Percentiles rank a stretch among this genome's conserved stretches.
Conservation (phyloP, 2,113 vertebrate genomes). For the Vulpes lagopus region DNA sequence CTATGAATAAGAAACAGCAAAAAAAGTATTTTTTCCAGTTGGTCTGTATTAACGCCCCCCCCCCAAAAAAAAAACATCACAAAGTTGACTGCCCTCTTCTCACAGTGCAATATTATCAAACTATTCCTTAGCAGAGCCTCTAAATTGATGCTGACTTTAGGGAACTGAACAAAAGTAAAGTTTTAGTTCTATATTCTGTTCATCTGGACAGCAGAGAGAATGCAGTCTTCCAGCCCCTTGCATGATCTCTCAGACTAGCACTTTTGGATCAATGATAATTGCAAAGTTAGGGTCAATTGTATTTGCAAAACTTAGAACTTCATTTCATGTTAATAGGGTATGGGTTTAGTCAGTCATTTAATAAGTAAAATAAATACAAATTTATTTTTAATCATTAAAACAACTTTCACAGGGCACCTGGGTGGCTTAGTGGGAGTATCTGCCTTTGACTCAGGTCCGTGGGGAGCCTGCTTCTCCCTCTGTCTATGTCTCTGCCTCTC, state of each 20-base stretch:
- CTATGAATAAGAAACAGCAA: neutral
- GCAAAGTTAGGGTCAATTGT: neutral
- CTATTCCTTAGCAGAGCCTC: neutral
- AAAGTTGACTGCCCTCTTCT: neutral
- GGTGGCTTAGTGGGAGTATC: too few species aligned
- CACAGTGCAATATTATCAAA: neutral
- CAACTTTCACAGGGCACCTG: neutral
- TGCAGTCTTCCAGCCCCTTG: fast-evolving
- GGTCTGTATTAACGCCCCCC: neutral
- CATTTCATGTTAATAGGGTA: neutral
- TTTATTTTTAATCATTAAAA: neutral
- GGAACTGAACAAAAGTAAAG: neutral
- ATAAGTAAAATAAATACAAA: neutral
- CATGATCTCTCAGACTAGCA: neutral
- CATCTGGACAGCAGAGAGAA: neutral
- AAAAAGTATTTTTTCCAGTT: neutral
- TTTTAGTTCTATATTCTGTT: neutral
- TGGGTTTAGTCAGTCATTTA: neutral
- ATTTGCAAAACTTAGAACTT: neutral
- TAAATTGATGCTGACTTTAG: neutral
- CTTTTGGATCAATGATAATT: neutral
- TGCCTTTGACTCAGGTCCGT: too few species aligned
- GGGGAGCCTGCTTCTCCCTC: too few species aligned
- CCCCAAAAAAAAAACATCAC: neutral
- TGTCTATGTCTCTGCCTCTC: too few species aligned